Conservation (phyloP, 2,113 vertebrate species). For the Camelus bactrianus region DNA sequence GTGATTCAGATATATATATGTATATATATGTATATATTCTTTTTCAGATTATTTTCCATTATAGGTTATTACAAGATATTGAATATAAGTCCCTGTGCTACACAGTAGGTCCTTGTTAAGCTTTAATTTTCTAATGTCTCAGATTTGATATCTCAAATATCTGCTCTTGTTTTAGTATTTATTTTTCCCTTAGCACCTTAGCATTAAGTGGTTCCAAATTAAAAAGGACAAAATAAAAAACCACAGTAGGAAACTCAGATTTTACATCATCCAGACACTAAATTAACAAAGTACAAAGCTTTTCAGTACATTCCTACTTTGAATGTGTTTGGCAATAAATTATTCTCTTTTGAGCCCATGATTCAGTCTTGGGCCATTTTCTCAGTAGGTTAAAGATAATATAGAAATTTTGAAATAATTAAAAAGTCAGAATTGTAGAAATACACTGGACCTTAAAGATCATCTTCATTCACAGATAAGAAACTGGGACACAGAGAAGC, state of each 20-base stretch:
- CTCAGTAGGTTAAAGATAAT: not conserved
- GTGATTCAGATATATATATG: no score
- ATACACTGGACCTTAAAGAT: not conserved
- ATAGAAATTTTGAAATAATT: not conserved
- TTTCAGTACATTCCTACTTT: not conserved
- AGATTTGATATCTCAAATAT: not conserved
- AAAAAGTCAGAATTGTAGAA: not conserved
- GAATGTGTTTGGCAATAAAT: not conserved
- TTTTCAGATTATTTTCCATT: no score
- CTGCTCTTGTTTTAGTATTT: not conserved
- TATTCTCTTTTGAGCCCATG: not conserved
- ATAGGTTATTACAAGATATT: no score
- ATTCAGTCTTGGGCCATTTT: not conserved
- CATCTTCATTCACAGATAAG: not conserved
- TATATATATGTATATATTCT: no score
- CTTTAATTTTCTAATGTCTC: slow-evolving; percentile 5
- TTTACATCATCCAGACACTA: not conserved
- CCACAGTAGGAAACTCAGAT: not conserved
- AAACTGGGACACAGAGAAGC: not conserved
- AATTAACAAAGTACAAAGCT: not conserved
- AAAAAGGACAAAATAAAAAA: not conserved
- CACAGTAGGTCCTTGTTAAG: not conserved
- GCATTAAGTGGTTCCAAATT: not conserved
- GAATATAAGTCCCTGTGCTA: no score
- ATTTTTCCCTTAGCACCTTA: not conserved